Percentiles rank a stretch among this genome's conserved stretches.
Evolutionary conservation across 2,797 vertebrate species (phyloP).

Genomic region (Sebastiscus albofasciatus): DNA sequence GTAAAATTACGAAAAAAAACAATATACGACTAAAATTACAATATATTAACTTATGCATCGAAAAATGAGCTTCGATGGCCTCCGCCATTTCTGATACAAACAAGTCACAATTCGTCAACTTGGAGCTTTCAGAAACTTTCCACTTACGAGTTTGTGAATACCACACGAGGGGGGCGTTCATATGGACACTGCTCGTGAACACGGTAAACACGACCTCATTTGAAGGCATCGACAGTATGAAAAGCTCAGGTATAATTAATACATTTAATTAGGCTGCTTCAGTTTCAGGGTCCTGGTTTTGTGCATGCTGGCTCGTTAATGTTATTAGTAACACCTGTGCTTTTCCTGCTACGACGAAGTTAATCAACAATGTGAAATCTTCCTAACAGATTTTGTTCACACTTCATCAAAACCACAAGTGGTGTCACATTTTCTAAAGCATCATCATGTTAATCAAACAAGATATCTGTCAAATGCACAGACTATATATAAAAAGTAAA

Average conservation of each 20-base stretch:
- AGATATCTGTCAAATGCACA: not conserved
- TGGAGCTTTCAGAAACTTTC: too few relatives aligned
- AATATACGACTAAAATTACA: too few relatives aligned
- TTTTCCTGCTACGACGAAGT: not conserved
- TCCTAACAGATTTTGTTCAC: not conserved
- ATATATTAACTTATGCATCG: accelerated
- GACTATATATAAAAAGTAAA: too few relatives aligned
- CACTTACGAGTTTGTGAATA: too few relatives aligned
- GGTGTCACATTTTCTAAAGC: not conserved
- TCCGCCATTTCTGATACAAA: too few relatives aligned
- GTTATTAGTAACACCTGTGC: not conserved
- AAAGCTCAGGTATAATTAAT: not conserved
- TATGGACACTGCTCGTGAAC: too few relatives aligned
- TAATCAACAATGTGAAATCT: not conserved
- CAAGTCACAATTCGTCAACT: too few relatives aligned
- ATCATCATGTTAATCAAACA: not conserved
- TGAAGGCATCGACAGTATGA: too few relatives aligned
- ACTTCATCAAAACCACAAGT: not conserved
- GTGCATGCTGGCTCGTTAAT: not conserved
- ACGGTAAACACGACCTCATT: too few relatives aligned
- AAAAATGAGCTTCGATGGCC: too few relatives aligned
- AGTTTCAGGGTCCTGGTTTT: not conserved
- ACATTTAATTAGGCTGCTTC: not conserved
- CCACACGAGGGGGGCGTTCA: too few relatives aligned
- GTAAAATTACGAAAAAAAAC: too few relatives aligned